Percentiles rank a stretch among this genome's conserved stretches.
phyloP scores from a whole-genome alignment of 2,797 vertebrate species.

The Australoheros facetus region DNA sequence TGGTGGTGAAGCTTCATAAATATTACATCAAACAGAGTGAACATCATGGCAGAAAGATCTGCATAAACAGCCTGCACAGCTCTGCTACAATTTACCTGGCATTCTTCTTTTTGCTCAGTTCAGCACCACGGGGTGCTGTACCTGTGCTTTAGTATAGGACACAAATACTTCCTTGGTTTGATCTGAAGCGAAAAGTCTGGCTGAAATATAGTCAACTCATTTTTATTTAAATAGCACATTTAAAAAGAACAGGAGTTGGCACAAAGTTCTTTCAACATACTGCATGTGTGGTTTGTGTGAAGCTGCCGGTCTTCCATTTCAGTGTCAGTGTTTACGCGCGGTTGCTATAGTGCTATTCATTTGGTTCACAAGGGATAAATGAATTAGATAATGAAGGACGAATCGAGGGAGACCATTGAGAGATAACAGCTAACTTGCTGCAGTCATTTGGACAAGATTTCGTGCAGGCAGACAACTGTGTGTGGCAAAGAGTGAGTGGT shows the following conservation, averaged over 20 bases:
- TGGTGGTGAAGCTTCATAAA: constrained; percentile 67
- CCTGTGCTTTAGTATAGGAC: background rate
- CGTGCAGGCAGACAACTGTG: constrained; percentile 6
- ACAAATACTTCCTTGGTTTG: constrained; percentile 1
- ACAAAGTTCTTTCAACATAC: background rate
- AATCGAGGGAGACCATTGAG: constrained; percentile 16
- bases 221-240: background rate
- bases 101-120: constrained; percentile 11
- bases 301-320: background rate
- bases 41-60: constrained; percentile 58
- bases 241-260: background rate
- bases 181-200: constrained; percentile 13
- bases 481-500: constrained; percentile 26
- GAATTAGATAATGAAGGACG: constrained; percentile 29
- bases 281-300: background rate
- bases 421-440: constrained; percentile 59
- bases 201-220: background rate
- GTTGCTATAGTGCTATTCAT: constrained; percentile 33
- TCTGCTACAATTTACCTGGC: constrained; percentile 42
- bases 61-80: constrained; percentile 64
- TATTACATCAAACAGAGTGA: constrained; percentile 74
- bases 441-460: constrained; percentile 49
- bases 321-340: constrained; percentile 25
- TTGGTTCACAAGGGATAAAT: constrained; percentile 21
- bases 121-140: background rate